Base-by-base conservation (phyloP, 2,888 invertebrate genomes). In the Epinotia brunnichana region DNA sequence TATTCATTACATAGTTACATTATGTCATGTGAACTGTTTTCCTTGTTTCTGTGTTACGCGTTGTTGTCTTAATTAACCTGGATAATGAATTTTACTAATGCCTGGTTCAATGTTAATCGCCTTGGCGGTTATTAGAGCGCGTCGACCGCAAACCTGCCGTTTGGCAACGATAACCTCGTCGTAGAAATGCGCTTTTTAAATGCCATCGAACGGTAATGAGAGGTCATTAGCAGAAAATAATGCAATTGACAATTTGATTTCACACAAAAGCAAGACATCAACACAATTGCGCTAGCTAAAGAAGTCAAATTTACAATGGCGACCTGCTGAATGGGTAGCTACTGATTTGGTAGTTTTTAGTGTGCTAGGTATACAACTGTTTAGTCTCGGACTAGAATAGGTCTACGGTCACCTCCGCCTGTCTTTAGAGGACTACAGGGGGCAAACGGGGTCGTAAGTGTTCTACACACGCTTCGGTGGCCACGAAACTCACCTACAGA, bases 111-210 rank as follows among this genome's bases (percentile, higher is more conserved):
- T 78, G 80, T 74, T 81, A 82, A 83, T 87, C 81, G 82, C 89
- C 90, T 90, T 90, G 90, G 83, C 78, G 83, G 79, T 86, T 85
- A 90, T 79, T 90, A 88, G 91, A 91, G 88, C 92, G 88, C 80
- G 79, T 79, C 88, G 88, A 87, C 88, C 89, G 84, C 89, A 85
- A 84, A 83, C 81, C 77, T 78, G 75, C 77, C 77, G 84, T 90
- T 91, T 91, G 90, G 90, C 89, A 91, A 91, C 86, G 77, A 75
- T 75, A 29, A 78, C 78, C 76, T 80, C 70, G 73, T 60, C 24
- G 70, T n/a, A 66, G 35, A 71, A 59, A 74, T 69, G 63, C 66
- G 73, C 60, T 68, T 51, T 62, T 59, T 53, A 69, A 72, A 69
- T 64, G 41, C 57, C 39, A 48, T 57, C 51, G 53, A 67, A 29